Evolutionary conservation across 2,113 vertebrate species (phyloP).

Genomic region (Myotis lucifugus): DNA sequence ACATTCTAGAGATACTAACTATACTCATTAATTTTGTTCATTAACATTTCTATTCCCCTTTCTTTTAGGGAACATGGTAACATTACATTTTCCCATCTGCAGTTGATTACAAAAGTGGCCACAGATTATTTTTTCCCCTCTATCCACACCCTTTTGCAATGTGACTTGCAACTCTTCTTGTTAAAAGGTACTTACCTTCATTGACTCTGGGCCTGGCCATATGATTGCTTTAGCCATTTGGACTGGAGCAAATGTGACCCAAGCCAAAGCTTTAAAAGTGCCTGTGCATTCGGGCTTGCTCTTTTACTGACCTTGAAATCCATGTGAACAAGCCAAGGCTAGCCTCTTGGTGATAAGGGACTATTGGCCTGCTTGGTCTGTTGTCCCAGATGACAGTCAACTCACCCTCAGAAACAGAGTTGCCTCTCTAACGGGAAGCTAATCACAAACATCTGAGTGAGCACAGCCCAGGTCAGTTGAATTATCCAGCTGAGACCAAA

Average conservation of each 20-base stretch:
- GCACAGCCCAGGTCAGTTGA: not conserved
- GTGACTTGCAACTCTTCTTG: not conserved
- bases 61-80: not conserved
- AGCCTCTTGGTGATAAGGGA: not conserved
- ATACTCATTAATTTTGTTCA: slow-evolving; percentile 22
- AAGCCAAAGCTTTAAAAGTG: not conserved
- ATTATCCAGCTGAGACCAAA: not conserved
- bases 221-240: not conserved
- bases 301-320: not conserved
- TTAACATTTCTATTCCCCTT: not conserved
- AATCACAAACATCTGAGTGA: not conserved
- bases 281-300: not conserved
- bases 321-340: not conserved
- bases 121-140: not conserved
- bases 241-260: not conserved
- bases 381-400: not conserved
- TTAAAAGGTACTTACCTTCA: not conserved
- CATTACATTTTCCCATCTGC: not conserved
- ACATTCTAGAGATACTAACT: not conserved
- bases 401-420: slow-evolving; percentile 12
- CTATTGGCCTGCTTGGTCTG: not conserved
- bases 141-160: not conserved
- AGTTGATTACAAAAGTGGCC: not conserved
- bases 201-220: not conserved
- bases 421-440: not conserved